Conservation (phyloP, 2,888 invertebrate genomes). For the Chromoteleia sp. region DNA sequence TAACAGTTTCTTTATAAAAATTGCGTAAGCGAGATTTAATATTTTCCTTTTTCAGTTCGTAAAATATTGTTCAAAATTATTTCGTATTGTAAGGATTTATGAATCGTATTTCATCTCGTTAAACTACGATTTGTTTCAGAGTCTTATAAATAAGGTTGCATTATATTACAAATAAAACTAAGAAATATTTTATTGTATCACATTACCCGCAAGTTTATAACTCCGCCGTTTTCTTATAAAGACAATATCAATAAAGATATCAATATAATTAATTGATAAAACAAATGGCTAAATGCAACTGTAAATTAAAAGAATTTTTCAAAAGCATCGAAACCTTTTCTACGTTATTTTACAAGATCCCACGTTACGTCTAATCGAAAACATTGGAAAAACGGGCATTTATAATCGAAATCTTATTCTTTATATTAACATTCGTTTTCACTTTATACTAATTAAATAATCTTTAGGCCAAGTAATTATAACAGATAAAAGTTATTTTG, state of each 20-base stretch:
- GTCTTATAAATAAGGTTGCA: conserved; percentile 6
- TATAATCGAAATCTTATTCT: no score
- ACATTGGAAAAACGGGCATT: no score
- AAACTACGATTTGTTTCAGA: conserved; percentile 3
- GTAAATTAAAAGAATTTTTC: neutral
- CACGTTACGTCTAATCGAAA: no score
- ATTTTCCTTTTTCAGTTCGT: no score
- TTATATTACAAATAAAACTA: neutral
- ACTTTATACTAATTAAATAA: neutral
- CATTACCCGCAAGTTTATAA: neutral
- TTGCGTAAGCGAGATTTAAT: no score
- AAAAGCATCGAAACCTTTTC: no score
- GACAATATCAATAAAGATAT: neutral
- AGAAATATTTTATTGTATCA: conserved; percentile 2
- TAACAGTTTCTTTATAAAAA: no score
- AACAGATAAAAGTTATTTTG: neutral
- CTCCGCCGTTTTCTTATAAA: neutral
- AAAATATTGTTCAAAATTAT: conserved; percentile 1
- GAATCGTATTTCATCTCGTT: conserved; percentile 1
- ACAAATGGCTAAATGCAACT: neutral
- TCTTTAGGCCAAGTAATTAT: no score
- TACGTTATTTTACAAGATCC: no score
- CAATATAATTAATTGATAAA: neutral
- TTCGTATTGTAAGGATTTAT: neutral
- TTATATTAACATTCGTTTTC: neutral